Base-by-base conservation (phyloP, 2,888 invertebrate genomes). In the Trichopria drosophilae region DNA sequence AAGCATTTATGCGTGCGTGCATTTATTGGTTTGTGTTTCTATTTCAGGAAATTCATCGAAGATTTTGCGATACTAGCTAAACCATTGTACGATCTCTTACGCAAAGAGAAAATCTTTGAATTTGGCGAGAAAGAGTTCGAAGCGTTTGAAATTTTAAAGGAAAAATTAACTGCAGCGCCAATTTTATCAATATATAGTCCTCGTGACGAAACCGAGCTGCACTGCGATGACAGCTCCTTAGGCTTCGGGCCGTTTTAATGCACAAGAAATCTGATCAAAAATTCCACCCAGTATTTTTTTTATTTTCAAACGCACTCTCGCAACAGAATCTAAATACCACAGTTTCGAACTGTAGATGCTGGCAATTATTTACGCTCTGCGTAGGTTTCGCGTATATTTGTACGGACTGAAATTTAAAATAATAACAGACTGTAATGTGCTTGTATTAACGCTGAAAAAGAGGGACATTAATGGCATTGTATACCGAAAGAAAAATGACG, bases 221-320 rank as follows among this genome's bases (percentile, higher is more conserved):
- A 73, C 50, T 69, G 66, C 23, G 71, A 73, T 54, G 72, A 67
- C 0, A 68, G 67, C 47, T 34, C 59, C 1, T 10, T 56, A 3
- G 72, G 71, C 1, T 70, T 61, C 44, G 70, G 68, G 62, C 63
- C 0, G 61, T 69, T 7, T 50, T 71, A 10, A 15, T 71, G 49
- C 72, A 72, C 46, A 60, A 48, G 42, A 62, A 68, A 39, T 4
- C 28, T 2, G 61, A 67, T 50, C 39, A 43, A 9, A 56, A 57
- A 32, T 56, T 69, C 26, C 66, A 69, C 20, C 67, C 67, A 1
- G 42, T 70, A 2, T 67, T 66, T 44, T 69, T 66, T 48, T 69
- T n/a, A n/a, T 64, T 52, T 66, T 66, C 6, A 62, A 62, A 39
- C 51, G 62, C 12, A 66, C 67, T 2, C 64, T 57, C 1, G 59